Percentiles rank a stretch among this genome's conserved stretches.
phyloP scores from a whole-genome alignment of 2,797 vertebrate species.

The Gouania willdenowi region DNA sequence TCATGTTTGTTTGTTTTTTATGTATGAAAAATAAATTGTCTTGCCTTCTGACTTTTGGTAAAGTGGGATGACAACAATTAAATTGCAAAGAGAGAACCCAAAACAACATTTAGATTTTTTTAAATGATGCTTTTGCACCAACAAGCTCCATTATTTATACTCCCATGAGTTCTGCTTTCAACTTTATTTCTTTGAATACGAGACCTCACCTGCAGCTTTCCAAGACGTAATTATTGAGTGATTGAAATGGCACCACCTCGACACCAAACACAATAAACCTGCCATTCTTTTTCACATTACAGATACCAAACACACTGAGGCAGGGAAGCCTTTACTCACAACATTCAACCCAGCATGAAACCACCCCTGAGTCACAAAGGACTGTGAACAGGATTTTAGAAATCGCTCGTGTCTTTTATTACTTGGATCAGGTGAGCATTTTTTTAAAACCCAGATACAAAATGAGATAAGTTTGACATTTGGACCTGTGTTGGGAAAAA shows the following conservation, averaged over 20 bases:
- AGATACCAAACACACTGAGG: slow-evolving; percentile 75
- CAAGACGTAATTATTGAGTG: background rate
- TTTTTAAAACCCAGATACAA: too few relatives aligned
- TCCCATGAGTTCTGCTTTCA: background rate
- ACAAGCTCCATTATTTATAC: background rate
- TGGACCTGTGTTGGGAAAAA: too few relatives aligned
- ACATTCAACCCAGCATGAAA: slow-evolving; percentile 62
- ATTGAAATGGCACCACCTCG: background rate
- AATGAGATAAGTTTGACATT: too few relatives aligned
- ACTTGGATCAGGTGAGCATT: slow-evolving; percentile 86
- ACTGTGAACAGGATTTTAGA: slow-evolving; percentile 80
- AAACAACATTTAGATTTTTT: background rate
- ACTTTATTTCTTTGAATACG: too few relatives aligned
- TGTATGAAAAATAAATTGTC: background rate
- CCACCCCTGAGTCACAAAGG: slow-evolving; percentile 70
- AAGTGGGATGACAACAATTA: too few relatives aligned
- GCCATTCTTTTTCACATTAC: slow-evolving; percentile 12
- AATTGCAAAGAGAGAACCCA: background rate
- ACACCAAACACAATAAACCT: background rate
- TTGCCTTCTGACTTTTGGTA: slow-evolving; percentile 6
- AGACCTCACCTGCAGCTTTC: too few relatives aligned
- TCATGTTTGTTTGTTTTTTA: background rate
- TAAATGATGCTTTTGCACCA: background rate
- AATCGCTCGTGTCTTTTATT: slow-evolving; percentile 85
- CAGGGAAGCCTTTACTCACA: slow-evolving; percentile 78